Evolutionary conservation across 2,113 vertebrate species (phyloP), one percentile per base, ranked within the genome.

Genomic region (Parus major): DNA sequence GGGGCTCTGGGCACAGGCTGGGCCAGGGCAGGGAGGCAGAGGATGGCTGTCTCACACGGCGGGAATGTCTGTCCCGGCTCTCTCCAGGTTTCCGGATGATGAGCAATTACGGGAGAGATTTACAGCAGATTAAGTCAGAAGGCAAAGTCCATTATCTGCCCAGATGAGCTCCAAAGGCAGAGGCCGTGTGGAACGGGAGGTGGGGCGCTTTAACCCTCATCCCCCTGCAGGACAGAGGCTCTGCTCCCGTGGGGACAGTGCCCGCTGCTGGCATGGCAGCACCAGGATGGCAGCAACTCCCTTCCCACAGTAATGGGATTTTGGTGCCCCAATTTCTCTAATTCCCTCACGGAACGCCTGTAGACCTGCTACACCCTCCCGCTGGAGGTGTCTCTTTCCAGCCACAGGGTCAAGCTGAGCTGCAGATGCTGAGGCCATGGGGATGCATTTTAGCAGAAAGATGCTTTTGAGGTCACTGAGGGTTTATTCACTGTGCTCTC

Each of bases 101-200:
- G 65, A 94, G 94, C 88, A 88, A 91, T 95, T 94, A 84, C 20
- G 49, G 59, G 60, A 88, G 90, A 72, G 93, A 86, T 94, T 94
- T 93, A 70, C 75, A 81, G 93, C 42, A 96, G 96, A 92, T 95
- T 90, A 94, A 93, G 90, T 71, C 88, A 27, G 27, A 60, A 95
- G 69, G 92, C 90, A 73, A 92, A 96, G 96, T 66, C 80, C 93
- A 92, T 97, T 94, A 95, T 71, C 39, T 68, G 86, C 61, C 3
- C 17, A 78, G 94, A 88, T 49, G 70, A 93, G 70, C 61, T 78
- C 61, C 56, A 3, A 36, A 85, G 76, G 91, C 75, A 29, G 73
- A 44, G 66, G 92, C 76, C 2, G 0, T 6, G 86, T 2, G 9
- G 66, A 46, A 21, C 0, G 2, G 35, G 25, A 59, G 73, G 14